A percentile compares a stretch with the other conserved stretches of the same genome.
These are phyloP conservation scores for Cephonodes hylas DNA, from an alignment of 2,888 invertebrate species.

Conservation along the genomic window DNA sequence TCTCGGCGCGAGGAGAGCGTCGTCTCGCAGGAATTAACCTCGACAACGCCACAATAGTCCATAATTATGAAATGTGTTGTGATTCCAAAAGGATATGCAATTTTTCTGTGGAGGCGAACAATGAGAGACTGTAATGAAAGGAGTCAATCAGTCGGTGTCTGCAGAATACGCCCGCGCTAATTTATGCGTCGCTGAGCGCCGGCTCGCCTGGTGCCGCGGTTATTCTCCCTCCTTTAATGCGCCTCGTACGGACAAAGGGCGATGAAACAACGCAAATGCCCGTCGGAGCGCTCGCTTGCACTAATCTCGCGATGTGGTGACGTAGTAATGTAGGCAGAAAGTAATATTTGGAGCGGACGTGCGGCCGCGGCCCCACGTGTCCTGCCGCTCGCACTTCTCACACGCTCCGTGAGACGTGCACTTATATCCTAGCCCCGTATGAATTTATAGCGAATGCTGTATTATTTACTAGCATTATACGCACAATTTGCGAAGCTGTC, in stretches of 20 bases:
- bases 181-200: slow-evolving; percentile 60
- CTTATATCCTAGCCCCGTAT: slow-evolving; percentile 59
- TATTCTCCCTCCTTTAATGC: slow-evolving; percentile 44
- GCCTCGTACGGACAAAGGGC: slow-evolving; percentile 57
- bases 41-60: slow-evolving; percentile 78
- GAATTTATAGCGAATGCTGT: slow-evolving; percentile 70
- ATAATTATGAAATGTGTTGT: slow-evolving; percentile 81
- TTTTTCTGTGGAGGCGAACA: slow-evolving; percentile 75
- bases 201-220: slow-evolving; percentile 32
- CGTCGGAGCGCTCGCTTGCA: not conserved
- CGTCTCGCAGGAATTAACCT: slow-evolving; percentile 66
- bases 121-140: slow-evolving; percentile 76
- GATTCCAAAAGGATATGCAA: slow-evolving; percentile 70
- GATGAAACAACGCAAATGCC: slow-evolving; percentile 38
- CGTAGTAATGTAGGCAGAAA: slow-evolving; percentile 9
- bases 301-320: no score
- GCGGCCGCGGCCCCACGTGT: slow-evolving; percentile 18
- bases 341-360: not conserved
- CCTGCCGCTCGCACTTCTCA: slow-evolving; percentile 29
- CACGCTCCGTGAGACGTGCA: slow-evolving; percentile 49
- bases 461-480: slow-evolving; percentile 80
- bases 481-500: slow-evolving; percentile 81
- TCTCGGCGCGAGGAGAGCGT: slow-evolving; percentile 56
- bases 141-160: slow-evolving; percentile 78
- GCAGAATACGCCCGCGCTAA: slow-evolving; percentile 66